A percentile compares a stretch with the other conserved stretches of the same genome.
phyloP scores from a whole-genome alignment of 2,888 invertebrate species.

The Tiphia femorata region DNA sequence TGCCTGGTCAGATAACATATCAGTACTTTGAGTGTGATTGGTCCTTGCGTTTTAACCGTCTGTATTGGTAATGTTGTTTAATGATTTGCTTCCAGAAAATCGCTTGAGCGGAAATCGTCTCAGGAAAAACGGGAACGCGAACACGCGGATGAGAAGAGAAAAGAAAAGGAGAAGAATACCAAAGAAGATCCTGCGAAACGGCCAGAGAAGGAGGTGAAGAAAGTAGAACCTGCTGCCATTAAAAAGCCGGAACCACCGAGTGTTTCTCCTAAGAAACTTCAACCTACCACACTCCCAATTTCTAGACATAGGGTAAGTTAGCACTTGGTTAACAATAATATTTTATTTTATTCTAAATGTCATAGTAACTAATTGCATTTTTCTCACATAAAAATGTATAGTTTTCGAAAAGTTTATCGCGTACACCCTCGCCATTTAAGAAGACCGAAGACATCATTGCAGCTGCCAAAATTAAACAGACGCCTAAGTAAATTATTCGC shows the following conservation, averaged over 20 bases:
- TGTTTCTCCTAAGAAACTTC: constrained; percentile 64
- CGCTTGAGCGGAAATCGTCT: constrained; percentile 51
- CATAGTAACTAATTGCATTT: background rate
- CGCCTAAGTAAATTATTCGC: constrained; percentile 42
- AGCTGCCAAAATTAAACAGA: constrained; percentile 54
- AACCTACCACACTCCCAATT: constrained; percentile 36
- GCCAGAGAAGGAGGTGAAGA: constrained; percentile 56
- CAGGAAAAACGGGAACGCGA: constrained; percentile 57
- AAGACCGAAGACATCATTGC: constrained; percentile 71
- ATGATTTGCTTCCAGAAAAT: constrained; percentile 51
- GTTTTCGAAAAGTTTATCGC: constrained; percentile 83
- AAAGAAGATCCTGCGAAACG: constrained; percentile 61
- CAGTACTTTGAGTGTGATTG: background rate
- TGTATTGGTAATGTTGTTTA: constrained; percentile 3
- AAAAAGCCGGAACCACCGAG: constrained; percentile 58
- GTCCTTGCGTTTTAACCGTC: background rate
- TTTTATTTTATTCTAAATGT: too few relatives aligned
- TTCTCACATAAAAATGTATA: constrained; percentile 49
- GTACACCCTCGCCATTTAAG: constrained; percentile 88
- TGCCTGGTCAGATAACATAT: constrained; percentile 13
- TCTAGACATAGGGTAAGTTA: constrained; percentile 56
- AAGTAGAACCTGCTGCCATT: constrained; percentile 41
- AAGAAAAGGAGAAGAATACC: constrained; percentile 53
- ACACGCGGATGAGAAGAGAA: constrained; percentile 49
- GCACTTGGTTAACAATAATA: too few relatives aligned